phyloP scores from a whole-genome alignment of 1,140 invertebrate genomes.

The Eueides isabella region DNA sequence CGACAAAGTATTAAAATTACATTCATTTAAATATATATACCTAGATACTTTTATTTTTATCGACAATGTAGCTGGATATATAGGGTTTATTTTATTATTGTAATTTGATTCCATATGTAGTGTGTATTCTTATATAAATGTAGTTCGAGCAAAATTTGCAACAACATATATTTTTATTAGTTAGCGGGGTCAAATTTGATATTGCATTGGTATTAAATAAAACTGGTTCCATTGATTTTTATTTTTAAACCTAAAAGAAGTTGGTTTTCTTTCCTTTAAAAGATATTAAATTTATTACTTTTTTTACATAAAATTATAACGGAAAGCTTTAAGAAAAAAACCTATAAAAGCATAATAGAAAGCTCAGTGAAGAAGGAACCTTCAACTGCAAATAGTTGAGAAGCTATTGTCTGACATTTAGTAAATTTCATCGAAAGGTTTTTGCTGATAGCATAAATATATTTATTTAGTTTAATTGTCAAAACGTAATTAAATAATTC shows the following conservation, averaged over 20 bases:
- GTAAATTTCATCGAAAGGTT: slow-evolving; percentile 6
- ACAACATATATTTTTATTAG: background rate
- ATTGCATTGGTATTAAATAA: background rate
- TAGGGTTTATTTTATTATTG: background rate
- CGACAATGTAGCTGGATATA: background rate
- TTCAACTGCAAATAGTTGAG: background rate
- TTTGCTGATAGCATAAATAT: background rate
- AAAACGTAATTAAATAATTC: background rate
- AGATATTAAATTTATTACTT: too few relatives aligned
- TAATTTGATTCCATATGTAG: background rate
- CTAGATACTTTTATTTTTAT: too few relatives aligned
- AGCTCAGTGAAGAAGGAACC: slow-evolving; percentile 5
- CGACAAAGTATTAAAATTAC: background rate
- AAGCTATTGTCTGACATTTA: slow-evolving; percentile 18
- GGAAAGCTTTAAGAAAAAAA: background rate
- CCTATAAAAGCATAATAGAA: background rate
- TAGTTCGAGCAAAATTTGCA: background rate
- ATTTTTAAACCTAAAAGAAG: background rate
- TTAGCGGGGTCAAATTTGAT: background rate
- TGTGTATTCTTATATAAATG: background rate
- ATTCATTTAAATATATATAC: background rate
- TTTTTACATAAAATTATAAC: too few relatives aligned
- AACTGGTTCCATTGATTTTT: background rate
- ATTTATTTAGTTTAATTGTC: background rate
- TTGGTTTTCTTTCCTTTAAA: too few relatives aligned